These are phyloP conservation scores for Drosophila arizonae DNA, from an alignment of 1,140 invertebrate genomes.

Conservation along the genomic window DNA sequence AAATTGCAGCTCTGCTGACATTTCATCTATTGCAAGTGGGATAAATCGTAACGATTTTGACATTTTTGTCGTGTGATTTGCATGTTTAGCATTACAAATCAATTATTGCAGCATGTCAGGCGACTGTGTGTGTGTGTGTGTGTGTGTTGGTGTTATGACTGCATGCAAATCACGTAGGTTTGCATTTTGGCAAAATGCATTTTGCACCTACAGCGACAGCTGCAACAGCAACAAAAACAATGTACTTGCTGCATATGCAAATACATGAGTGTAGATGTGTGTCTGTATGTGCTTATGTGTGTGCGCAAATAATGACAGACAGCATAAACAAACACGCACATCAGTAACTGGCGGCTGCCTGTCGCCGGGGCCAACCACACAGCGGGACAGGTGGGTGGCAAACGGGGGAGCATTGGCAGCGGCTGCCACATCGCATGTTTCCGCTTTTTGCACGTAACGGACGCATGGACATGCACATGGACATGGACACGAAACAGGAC, in stretches of 20 bases:
- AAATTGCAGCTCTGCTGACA: too few species aligned
- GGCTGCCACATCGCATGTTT: constrained; percentile 71
- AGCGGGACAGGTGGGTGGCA: constrained; percentile 18
- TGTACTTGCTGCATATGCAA: constrained; percentile 13
- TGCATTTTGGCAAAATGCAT: constrained; percentile 79
- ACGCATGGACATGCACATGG: constrained; percentile 32
- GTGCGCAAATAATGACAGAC: constrained; percentile 75
- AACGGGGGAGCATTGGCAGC: constrained; percentile 1
- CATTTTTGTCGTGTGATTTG: constrained; percentile 44
- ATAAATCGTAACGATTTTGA: constrained; percentile 26
- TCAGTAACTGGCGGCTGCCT: constrained; percentile 56
- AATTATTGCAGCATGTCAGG: constrained; percentile 59
- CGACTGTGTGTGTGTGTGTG: constrained; percentile 7
- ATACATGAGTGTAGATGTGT: constrained; percentile 16
- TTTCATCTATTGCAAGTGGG: neutral
- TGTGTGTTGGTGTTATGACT: constrained; percentile 32
- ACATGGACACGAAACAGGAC: constrained; percentile 43
- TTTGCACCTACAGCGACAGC: constrained; percentile 69
- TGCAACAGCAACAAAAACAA: constrained; percentile 42
- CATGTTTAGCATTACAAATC: constrained; percentile 76
- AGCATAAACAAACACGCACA: constrained; percentile 76
- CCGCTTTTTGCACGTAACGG: constrained; percentile 72
- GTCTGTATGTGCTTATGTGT: constrained; percentile 33
- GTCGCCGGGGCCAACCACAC: constrained; percentile 62
- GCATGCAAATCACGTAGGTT: constrained; percentile 76